Evolutionary conservation across 2,113 vertebrate species (phyloP), one percentile per base, ranked within the genome.

Genomic region (Aptenodytes patagonicus): DNA sequence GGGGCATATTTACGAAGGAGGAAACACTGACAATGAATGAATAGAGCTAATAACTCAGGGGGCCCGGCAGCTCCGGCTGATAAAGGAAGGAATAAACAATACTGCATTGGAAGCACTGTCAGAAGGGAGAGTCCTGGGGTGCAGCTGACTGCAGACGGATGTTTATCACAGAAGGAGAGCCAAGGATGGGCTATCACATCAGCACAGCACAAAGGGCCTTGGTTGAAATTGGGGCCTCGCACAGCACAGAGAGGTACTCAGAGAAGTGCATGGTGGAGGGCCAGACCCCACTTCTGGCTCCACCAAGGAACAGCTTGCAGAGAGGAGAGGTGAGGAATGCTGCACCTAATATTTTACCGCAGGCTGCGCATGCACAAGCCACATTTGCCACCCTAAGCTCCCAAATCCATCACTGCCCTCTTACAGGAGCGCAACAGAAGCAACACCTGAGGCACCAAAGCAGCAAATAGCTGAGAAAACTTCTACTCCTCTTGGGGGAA

Each of bases 1-100:
- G 94, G 77, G 91, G 68, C 76, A 77, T 95, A 98, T 97, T 97
- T 97, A 96, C 72, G 16, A 98, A 97, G 95, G 95, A 97, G 94
- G 91, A 91, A 96, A 96, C 93, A 92, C 78, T 95, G 97, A 97
- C 96, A 92, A 89, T 95, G 94, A 97, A 87, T 72, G 93, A 97
- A 96, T 71, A 95, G 78, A 93, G 75, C 97, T 96, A 97, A 96
- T 98, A 98, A 98, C 94, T 98, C 96, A 98, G 61, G 91, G 79
- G 49, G 73, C 84, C 83, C 78, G 89, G 95, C 91, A 93, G 78
- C 86, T 91, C 91, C 5, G 18, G 70, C 91, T 96, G 94, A 97
- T 93, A 97, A 96, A 97, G 94, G 90, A 95, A 87, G 57, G 82
- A 96, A 96, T 94, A 96, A 98, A 98, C 96, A 96, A 92, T 29